Conservation (phyloP, 1,140 invertebrate genomes). For the Zophobas atratus region DNA sequence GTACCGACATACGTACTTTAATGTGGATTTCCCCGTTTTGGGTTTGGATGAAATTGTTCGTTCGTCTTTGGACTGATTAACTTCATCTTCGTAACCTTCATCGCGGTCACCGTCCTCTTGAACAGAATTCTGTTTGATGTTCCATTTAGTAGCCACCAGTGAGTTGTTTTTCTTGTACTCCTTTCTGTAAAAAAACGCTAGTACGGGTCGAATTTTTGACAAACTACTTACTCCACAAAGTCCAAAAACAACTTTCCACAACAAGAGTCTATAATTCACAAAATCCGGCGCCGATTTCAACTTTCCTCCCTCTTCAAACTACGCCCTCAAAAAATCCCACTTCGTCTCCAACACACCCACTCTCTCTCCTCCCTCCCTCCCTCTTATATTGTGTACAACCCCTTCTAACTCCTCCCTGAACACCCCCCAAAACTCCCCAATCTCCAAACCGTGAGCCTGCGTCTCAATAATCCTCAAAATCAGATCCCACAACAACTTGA, state of each 20-base stretch:
- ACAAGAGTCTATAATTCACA: conserved; percentile 81
- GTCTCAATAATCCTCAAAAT: conserved; percentile 80
- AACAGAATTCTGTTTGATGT: conserved; percentile 67
- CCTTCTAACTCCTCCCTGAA: conserved; percentile 77
- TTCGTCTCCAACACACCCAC: conserved; percentile 43
- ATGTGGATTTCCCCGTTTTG: conserved; percentile 47
- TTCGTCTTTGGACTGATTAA: conserved; percentile 47
- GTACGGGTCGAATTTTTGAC: no score
- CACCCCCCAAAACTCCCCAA: conserved; percentile 83
- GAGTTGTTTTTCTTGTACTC: conserved; percentile 71
- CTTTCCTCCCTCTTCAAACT: conserved; percentile 61
- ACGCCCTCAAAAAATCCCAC: conserved; percentile 56
- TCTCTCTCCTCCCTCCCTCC: conserved; percentile 43
- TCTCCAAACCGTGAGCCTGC: conserved; percentile 78
- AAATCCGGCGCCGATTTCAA: conserved; percentile 77
- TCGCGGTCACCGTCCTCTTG: conserved; percentile 54
- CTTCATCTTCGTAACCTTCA: conserved; percentile 62
- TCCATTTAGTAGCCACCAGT: conserved; percentile 69
- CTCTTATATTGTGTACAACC: conserved; percentile 65
- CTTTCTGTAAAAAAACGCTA: conserved; percentile 56
- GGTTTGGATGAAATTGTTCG: conserved; percentile 15
- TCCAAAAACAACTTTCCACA: conserved; percentile 85
- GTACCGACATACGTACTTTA: conserved; percentile 10
- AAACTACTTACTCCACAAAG: conserved; percentile 73
- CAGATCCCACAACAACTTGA: conserved; percentile 92